These are phyloP conservation scores for Peromyscus leucopus DNA, from an alignment of 2,113 vertebrate species.

Conservation along the genomic window DNA sequence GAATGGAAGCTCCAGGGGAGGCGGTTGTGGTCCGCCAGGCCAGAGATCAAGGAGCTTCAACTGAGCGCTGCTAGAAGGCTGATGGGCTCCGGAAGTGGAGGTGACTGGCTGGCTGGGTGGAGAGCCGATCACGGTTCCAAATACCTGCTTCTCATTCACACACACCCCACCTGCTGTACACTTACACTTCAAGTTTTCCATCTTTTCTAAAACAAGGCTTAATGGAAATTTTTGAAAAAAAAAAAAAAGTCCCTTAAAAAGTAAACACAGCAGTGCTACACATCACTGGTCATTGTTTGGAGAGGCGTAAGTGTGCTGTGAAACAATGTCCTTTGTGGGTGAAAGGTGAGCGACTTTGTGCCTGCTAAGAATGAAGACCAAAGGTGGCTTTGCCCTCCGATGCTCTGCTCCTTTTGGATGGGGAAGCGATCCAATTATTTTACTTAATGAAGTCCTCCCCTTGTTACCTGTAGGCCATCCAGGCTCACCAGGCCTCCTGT, in stretches of 20 bases:
- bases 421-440: background rate
- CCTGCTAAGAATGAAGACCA: background rate
- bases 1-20: no score
- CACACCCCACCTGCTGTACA: background rate
- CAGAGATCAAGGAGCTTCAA: background rate
- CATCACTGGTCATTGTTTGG: background rate
- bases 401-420: background rate
- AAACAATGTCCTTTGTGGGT: background rate
- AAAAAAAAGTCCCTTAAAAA: background rate
- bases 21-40: background rate
- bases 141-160: background rate
- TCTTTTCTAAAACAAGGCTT: background rate
- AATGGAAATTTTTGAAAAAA: background rate
- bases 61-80: background rate
- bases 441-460: background rate
- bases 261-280: slow-evolving; percentile 3
- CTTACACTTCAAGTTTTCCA: background rate
- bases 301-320: background rate
- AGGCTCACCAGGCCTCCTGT: background rate
- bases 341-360: background rate
- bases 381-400: background rate
- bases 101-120: background rate
- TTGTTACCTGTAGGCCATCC: background rate
- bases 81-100: background rate
- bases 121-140: background rate